Evolutionary conservation across 1,140 invertebrate genomes (phyloP).

Genomic region (Linepithema humile): DNA sequence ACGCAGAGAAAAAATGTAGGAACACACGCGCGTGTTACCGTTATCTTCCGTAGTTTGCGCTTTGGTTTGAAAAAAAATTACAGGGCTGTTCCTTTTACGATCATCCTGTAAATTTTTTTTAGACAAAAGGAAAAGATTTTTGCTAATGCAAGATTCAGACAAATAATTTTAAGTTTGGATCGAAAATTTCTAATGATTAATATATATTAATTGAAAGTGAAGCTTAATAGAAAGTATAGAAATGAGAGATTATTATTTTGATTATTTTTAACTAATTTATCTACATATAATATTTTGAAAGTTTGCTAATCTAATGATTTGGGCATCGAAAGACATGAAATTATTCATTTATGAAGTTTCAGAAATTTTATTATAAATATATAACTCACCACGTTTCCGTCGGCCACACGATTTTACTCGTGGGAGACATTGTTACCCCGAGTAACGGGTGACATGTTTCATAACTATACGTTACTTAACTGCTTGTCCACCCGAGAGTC

Average conservation of each 20-base stretch:
- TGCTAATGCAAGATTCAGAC: too few relatives aligned
- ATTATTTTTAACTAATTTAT: too few relatives aligned
- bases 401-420: constrained; percentile 1
- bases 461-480: constrained; percentile 59
- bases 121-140: not conserved
- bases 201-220: too few relatives aligned
- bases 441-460: constrained; percentile 51
- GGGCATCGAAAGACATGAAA: too few relatives aligned
- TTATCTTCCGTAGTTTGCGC: not conserved
- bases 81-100: not conserved
- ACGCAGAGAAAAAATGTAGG: constrained; percentile 9
- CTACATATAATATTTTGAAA: too few relatives aligned
- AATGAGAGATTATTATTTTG: too few relatives aligned
- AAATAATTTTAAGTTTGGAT: not conserved
- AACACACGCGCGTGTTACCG: constrained; percentile 28
- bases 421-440: constrained; percentile 44
- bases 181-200: not conserved
- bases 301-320: too few relatives aligned
- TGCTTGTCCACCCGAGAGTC: constrained; percentile 57
- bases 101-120: not conserved
- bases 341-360: not conserved
- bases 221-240: too few relatives aligned
- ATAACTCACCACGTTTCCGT: constrained; percentile 19
- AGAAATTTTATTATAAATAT: not conserved
- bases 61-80: constrained; percentile 3